phyloP scores from a whole-genome alignment of 1,140 invertebrate species.

The Platorchestia sp. region DNA sequence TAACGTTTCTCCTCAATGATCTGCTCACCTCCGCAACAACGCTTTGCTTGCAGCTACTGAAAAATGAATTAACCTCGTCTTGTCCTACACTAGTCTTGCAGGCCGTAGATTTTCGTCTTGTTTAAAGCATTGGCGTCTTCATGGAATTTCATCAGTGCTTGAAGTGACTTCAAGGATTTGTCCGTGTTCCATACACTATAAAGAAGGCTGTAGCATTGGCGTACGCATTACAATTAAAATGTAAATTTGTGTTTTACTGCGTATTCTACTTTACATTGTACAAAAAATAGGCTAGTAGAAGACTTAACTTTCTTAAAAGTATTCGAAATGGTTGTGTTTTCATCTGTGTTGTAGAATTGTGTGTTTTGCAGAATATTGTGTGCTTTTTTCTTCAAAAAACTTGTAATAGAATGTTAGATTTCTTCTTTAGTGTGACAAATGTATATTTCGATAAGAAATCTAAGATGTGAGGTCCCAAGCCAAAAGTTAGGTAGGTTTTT shows the following conservation, averaged over 20 bases:
- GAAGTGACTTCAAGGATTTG: neutral
- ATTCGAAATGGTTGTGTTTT: neutral
- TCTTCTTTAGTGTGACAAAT: neutral
- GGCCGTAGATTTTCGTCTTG: neutral
- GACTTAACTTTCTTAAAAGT: neutral
- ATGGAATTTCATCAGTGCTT: neutral
- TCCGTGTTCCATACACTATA: neutral
- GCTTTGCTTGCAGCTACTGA: neutral
- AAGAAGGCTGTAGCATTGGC: neutral
- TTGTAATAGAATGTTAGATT: neutral
- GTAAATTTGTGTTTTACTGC: neutral
- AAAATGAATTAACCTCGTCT: neutral
- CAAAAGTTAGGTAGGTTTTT: too few relatives aligned
- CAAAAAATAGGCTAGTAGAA: neutral
- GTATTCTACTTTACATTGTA: neutral
- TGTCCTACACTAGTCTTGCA: neutral
- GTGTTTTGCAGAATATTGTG: neutral
- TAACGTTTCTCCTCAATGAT: neutral
- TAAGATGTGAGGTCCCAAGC: too few relatives aligned
- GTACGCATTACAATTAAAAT: neutral
- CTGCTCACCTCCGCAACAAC: neutral
- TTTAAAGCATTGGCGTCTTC: neutral
- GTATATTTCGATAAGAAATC: neutral
- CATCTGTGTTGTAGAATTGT: neutral
- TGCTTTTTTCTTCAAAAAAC: neutral